Conservation (phyloP, 2,888 invertebrate species). For the Iselma pallidipennis region DNA sequence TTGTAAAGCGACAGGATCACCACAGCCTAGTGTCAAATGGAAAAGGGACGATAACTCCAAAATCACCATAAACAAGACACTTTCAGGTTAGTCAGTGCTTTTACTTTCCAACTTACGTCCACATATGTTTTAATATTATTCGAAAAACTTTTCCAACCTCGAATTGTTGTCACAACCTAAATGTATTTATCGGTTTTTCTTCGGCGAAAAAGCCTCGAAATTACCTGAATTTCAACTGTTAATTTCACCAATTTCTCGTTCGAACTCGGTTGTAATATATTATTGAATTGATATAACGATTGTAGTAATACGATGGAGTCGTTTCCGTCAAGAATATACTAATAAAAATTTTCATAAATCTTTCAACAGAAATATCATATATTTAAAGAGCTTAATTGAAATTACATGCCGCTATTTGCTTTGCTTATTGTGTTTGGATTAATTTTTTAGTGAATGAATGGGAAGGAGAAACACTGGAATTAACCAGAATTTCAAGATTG, state of each 20-base stretch:
- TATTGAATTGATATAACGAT: too few relatives aligned
- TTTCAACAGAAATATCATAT: constrained; percentile 8
- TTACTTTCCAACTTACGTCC: constrained; percentile 21
- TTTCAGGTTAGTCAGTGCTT: constrained; percentile 63
- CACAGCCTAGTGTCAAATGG: constrained; percentile 88
- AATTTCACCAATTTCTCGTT: too few relatives aligned
- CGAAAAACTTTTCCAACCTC: constrained; percentile 14
- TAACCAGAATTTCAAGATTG: constrained; percentile 81
- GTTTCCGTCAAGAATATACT: too few relatives aligned
- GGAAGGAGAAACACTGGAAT: constrained; percentile 82
- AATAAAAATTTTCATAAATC: too few relatives aligned
- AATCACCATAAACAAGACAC: constrained; percentile 84
- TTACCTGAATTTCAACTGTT: too few relatives aligned
- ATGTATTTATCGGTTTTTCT: constrained; percentile 20
- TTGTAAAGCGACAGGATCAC: constrained; percentile 88
- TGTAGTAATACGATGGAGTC: too few relatives aligned
- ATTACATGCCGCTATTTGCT: constrained; percentile 18
- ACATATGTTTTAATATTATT: constrained; percentile 26
- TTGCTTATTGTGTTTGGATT: constrained; percentile 28
- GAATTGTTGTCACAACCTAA: constrained; percentile 13
- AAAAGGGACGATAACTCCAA: constrained; percentile 86
- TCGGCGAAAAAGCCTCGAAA: background rate
- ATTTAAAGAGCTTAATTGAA: constrained; percentile 34
- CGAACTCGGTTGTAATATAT: too few relatives aligned
- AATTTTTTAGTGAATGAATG: constrained; percentile 73